A percentile compares a stretch with the other conserved stretches of the same genome.
Evolutionary conservation across 2,113 vertebrate species (phyloP).

Genomic region (Camelus bactrianus): DNA sequence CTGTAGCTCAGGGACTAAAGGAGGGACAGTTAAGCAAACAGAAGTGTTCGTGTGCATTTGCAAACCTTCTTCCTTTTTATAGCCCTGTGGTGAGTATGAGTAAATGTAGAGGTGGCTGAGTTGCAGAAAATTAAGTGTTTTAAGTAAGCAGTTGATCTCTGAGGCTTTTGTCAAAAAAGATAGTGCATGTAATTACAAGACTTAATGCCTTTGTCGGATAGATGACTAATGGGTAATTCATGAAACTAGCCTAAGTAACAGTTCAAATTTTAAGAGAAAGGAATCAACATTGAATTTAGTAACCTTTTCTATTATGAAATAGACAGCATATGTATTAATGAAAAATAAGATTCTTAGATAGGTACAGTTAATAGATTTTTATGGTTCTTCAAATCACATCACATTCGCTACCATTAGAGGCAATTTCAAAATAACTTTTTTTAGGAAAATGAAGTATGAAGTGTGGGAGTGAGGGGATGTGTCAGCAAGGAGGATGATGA

Average conservation of each 20-base stretch:
- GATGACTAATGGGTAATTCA: background rate
- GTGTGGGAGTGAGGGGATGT: background rate
- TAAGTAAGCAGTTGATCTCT: background rate
- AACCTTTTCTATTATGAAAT: background rate
- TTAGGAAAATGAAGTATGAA: background rate
- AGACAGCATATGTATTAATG: background rate
- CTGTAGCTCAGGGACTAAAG: slow-evolving; percentile 89
- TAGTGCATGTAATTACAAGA: background rate
- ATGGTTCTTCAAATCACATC: background rate
- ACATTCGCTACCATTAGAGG: slow-evolving; percentile 9
- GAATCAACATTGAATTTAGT: background rate
- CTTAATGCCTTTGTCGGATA: background rate
- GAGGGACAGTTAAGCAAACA: slow-evolving; percentile 91
- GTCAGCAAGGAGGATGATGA: background rate
- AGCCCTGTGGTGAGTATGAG: slow-evolving; percentile 90
- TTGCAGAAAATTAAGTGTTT: background rate
- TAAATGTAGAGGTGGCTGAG: background rate
- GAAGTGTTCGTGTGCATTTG: slow-evolving; percentile 89
- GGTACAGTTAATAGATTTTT: background rate
- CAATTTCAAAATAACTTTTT: slow-evolving; percentile 38
- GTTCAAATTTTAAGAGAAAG: background rate
- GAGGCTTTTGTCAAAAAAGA: background rate
- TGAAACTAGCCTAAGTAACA: background rate
- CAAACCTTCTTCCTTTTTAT: slow-evolving; percentile 90
- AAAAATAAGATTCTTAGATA: slow-evolving; percentile 42